Evolutionary conservation across 2,888 invertebrate species (phyloP), one percentile per base, ranked within the genome.

Genomic region (Antheraea assamensis): DNA sequence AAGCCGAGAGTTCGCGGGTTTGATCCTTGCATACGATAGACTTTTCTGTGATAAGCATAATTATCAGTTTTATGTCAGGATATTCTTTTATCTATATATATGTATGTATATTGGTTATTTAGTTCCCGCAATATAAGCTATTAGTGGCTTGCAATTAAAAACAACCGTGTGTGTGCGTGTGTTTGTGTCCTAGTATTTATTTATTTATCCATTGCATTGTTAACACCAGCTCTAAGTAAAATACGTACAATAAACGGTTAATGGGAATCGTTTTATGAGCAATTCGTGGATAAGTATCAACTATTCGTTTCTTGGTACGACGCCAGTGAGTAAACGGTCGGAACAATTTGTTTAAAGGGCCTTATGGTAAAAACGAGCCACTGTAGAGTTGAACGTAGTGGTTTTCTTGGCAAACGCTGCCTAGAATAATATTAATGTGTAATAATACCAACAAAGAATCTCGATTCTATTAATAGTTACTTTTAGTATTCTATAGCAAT

Each of bases 291-390:
- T 47, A 49, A 55, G 52, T 55, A 49, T 52, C 49, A 49, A 49
- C 30, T 76, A 72, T 76, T 72, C 74, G 75, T 72, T 47, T 72
- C 72, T 79, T 80, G 80, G 79, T 78, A 68, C 72, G 72, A 73
- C 78, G 79, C 80, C 80, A 80, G 78, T 72, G 58, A 70, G 47
- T 66, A 72, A 76, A 74, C 74, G 74, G 68, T n/a, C 68, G 72
- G 73, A 76, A 77, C 79, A 78, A 79, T 79, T 78, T 78, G 75
- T 75, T 68, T 80, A 77, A 80, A 79, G 79, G 78, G 76, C 68
- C 68, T 68, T 68, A 68, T 77, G 74, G 75, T 76, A 75, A 78
- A 76, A 74, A 73, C 74, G 58, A 68, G 52, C 74, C 13, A 17
- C 72, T 21, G 31, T 52, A n/a, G 17, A 21, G 71, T 71, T 52